A percentile compares a stretch with the other conserved stretches of the same genome.
Evolutionary conservation across 2,888 invertebrate species (phyloP).

Genomic region (Ormyrus pomaceus): DNA sequence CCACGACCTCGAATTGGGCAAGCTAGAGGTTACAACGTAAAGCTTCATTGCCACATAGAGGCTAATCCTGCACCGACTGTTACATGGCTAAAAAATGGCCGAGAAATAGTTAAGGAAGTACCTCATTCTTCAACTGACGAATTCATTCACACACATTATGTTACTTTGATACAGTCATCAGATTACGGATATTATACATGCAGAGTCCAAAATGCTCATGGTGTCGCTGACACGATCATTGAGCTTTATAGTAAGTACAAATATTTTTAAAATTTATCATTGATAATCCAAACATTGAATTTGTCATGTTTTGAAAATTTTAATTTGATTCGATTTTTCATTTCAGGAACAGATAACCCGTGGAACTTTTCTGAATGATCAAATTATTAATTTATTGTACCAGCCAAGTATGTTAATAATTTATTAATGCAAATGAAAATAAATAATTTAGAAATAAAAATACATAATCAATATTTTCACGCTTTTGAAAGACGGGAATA

Average conservation of each 20-base stretch:
- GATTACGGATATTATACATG: conserved; percentile 31
- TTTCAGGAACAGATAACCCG: too few relatives aligned
- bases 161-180: neutral
- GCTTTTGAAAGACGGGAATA: too few relatives aligned
- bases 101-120: neutral
- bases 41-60: conserved; percentile 13
- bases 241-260: conserved; percentile 18
- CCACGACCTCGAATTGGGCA: conserved; percentile 13
- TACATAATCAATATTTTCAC: too few relatives aligned
- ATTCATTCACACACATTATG: conserved; percentile 14
- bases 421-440: too few relatives aligned
- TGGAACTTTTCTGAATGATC: too few relatives aligned
- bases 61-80: conserved; percentile 6
- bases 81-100: conserved; percentile 17
- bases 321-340: too few relatives aligned
- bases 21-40: neutral
- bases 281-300: too few relatives aligned
- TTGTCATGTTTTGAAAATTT: too few relatives aligned
- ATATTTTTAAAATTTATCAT: neutral
- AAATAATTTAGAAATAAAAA: too few relatives aligned
- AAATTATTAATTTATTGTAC: too few relatives aligned
- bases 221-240: neutral
- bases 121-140: conserved; percentile 4
- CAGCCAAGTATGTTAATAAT: too few relatives aligned
- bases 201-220: conserved; percentile 5